These are phyloP conservation scores for Tetropium fuscum DNA, from an alignment of 2,888 invertebrate genomes.

Conservation along the genomic window DNA sequence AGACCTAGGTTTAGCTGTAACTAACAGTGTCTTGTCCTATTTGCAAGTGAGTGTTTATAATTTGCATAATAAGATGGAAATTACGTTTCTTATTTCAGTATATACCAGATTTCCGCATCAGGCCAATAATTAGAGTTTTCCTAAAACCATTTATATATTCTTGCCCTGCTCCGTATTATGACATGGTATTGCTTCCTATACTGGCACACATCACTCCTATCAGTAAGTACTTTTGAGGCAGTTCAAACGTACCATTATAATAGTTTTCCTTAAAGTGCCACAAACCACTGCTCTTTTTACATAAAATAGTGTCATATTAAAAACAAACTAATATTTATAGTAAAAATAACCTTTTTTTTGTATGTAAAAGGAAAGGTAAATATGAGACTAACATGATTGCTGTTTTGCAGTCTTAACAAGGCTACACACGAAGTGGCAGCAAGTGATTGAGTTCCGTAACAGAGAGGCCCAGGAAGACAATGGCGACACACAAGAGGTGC, in stretches of 20 bases:
- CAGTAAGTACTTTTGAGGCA: constrained; percentile 74
- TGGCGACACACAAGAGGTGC: constrained; percentile 84
- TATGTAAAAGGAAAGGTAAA: too few relatives aligned
- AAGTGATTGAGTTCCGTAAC: constrained; percentile 81
- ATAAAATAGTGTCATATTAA: too few relatives aligned
- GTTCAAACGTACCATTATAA: too few relatives aligned
- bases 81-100: constrained; percentile 66
- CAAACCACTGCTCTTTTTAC: too few relatives aligned
- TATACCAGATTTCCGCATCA: constrained; percentile 88
- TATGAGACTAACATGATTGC: too few relatives aligned
- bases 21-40: constrained; percentile 78
- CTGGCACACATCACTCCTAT: constrained; percentile 82
- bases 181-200: constrained; percentile 81
- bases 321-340: too few relatives aligned
- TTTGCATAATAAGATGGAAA: too few relatives aligned
- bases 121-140: constrained; percentile 86
- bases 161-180: constrained; percentile 86
- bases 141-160: constrained; percentile 87
- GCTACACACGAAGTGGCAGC: constrained; percentile 82
- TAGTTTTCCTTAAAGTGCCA: too few relatives aligned
- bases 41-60: constrained; percentile 73
- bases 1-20: constrained; percentile 80
- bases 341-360: too few relatives aligned
- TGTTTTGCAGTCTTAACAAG: constrained; percentile 74
- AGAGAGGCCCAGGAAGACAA: constrained; percentile 83